These are phyloP conservation scores for Poeciliopsis prolifica DNA, from an alignment of 2,113 vertebrate genomes.

Conservation along the genomic window DNA sequence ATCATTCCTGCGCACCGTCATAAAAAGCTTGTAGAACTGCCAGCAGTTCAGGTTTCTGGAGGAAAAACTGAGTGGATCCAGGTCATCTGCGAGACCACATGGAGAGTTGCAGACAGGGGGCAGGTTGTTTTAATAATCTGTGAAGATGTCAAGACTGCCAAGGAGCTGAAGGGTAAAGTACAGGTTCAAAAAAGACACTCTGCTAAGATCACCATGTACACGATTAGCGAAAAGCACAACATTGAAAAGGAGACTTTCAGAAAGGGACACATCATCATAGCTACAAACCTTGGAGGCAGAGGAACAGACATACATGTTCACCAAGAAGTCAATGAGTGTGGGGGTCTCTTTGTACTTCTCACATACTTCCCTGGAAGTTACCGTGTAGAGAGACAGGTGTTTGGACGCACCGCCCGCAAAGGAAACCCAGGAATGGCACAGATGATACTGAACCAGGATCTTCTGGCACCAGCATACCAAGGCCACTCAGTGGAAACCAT, in stretches of 20 bases:
- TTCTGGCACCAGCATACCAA: conserved; percentile 8
- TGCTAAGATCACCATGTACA: conserved; percentile 15
- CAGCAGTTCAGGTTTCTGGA: conserved; percentile 3
- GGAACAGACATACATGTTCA: neutral
- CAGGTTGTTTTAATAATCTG: conserved; percentile 19
- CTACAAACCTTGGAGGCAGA: conserved; percentile 4
- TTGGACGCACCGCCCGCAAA: conserved; percentile 15
- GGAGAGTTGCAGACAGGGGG: neutral
- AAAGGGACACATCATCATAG: conserved; percentile 1
- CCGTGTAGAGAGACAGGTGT: conserved; percentile 16
- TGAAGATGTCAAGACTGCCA: conserved; percentile 26
- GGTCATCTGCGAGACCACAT: conserved; percentile 12
- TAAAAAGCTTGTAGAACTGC: conserved; percentile 7
- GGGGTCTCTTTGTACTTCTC: conserved; percentile 28
- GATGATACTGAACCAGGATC: conserved; percentile 7
- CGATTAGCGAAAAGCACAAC: conserved; percentile 8
- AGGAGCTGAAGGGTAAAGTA: conserved; percentile 1
- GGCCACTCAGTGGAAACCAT: conserved; percentile 22
- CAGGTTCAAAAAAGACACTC: rapidly evolving
- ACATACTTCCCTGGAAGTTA: conserved; percentile 23
- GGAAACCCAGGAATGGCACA: conserved; percentile 26
- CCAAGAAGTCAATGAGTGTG: neutral
- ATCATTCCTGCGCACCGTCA: conserved; percentile 12
- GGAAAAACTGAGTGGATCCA: conserved; percentile 3
- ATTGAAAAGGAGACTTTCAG: conserved; percentile 2